Percentiles rank a stretch among this genome's conserved stretches.
phyloP scores from a whole-genome alignment of 2,888 invertebrate genomes.

The Synanthedon andrenaeformis region DNA sequence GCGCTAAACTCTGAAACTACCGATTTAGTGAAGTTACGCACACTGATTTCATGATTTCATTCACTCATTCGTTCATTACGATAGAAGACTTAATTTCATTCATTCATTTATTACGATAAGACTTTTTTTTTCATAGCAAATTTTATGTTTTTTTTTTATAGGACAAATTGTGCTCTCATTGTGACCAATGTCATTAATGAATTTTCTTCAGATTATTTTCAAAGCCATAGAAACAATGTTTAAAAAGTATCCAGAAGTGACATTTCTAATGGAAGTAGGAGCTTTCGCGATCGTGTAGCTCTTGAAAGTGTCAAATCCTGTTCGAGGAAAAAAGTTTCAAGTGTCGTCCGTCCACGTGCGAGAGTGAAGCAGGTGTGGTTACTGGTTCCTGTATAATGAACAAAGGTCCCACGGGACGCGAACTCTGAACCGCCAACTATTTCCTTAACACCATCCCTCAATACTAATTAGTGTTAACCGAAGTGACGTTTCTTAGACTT shows the following conservation, averaged over 20 bases:
- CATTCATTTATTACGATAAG: too few species aligned
- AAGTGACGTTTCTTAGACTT: slow-evolving; percentile 21
- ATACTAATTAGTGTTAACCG: slow-evolving; percentile 29
- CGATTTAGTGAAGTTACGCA: too few species aligned
- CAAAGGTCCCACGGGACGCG: slow-evolving; percentile 49
- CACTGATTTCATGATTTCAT: too few species aligned
- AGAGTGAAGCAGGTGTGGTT: slow-evolving; percentile 6
- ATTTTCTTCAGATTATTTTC: too few species aligned
- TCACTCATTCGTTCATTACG: too few species aligned
- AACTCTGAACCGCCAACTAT: slow-evolving; percentile 38
- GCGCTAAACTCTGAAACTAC: too few species aligned
- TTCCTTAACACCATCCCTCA: slow-evolving; percentile 28
- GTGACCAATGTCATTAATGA: too few species aligned
- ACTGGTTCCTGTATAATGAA: slow-evolving; percentile 15
- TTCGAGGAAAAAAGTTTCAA: slow-evolving; percentile 29
- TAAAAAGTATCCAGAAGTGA: neutral
- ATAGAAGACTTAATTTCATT: too few species aligned
- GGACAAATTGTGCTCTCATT: too few species aligned
- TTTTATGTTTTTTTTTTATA: too few species aligned
- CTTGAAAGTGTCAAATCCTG: slow-evolving; percentile 43
- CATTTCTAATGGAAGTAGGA: slow-evolving; percentile 15
- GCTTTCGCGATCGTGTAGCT: slow-evolving; percentile 27
- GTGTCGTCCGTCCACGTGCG: slow-evolving; percentile 37
- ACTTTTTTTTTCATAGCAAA: too few species aligned
- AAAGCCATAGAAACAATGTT: too few species aligned